These are phyloP conservation scores for Ephydatia muelleri DNA, from an alignment of 37 sponge, comb jelly and placozoan genomes.

Conservation along the genomic window DNA sequence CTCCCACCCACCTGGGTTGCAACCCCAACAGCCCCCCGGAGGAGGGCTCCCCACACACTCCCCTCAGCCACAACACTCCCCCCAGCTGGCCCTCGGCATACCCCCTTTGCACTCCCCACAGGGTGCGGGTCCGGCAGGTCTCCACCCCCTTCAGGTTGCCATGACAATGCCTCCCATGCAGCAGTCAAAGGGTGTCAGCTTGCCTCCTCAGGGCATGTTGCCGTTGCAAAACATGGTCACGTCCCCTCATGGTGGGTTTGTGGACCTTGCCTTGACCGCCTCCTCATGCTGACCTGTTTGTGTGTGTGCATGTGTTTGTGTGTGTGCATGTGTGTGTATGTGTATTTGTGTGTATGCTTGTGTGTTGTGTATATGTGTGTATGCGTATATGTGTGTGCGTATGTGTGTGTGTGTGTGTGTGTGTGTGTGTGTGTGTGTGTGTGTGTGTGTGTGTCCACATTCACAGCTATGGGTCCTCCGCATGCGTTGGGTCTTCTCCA, in stretches of 20 bases:
- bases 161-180: not conserved
- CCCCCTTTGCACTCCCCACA: not conserved
- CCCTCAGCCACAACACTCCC: not conserved
- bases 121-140: not conserved
- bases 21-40: not conserved
- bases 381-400: too few relatives aligned
- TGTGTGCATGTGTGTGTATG: conserved; percentile 1
- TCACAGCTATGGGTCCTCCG: not conserved
- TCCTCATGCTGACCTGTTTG: not conserved
- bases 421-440: conserved; percentile 45
- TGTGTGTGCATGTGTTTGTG: not conserved
- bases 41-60: not conserved
- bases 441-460: conserved; percentile 30
- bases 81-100: not conserved
- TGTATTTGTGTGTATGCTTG: conserved; percentile 42
- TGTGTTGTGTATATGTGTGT: too few relatives aligned
- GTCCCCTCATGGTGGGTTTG: not conserved
- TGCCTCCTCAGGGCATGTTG: not conserved
- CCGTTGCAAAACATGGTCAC: not conserved
- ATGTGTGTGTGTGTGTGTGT: conserved; percentile 41
- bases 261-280: not conserved
- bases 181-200: not conserved
- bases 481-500: conserved; percentile 9
- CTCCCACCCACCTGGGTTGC: not conserved
- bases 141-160: not conserved